Percentiles rank a stretch among this genome's conserved stretches.
Evolutionary conservation across 1,140 invertebrate genomes (phyloP).

Genomic region (Camponotus vicinus): DNA sequence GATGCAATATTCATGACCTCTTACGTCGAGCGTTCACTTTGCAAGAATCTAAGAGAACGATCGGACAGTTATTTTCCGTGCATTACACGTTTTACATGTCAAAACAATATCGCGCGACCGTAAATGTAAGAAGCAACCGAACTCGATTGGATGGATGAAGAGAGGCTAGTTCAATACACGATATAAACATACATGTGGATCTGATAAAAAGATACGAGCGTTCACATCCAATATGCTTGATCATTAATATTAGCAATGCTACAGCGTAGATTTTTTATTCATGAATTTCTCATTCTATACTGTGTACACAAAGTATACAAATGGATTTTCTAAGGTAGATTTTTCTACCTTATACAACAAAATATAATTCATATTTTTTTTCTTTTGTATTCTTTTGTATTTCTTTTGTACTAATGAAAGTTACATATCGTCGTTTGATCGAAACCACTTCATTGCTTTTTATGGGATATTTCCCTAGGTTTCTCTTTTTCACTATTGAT

Average conservation of each 20-base stretch:
- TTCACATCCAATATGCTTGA: background rate
- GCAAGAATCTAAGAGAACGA: conserved; percentile 33
- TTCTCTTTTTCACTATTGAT: background rate
- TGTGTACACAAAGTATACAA: background rate
- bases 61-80: conserved; percentile 47
- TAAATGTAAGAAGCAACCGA: background rate
- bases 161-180: background rate
- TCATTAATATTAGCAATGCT: background rate
- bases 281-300: background rate
- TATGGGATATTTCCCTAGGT: background rate
- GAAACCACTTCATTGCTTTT: background rate
- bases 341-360: background rate
- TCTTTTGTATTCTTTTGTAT: background rate
- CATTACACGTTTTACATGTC: background rate
- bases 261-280: background rate
- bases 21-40: conserved; percentile 58
- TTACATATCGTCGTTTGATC: background rate
- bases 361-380: background rate
- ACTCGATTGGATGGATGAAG: background rate
- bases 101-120: conserved; percentile 21
- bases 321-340: background rate
- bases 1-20: conserved; percentile 63
- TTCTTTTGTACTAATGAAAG: background rate
- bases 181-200: background rate
- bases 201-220: background rate